phyloP scores from a whole-genome alignment of 2,113 vertebrate species.

The Trichomycterus rosablanca region DNA sequence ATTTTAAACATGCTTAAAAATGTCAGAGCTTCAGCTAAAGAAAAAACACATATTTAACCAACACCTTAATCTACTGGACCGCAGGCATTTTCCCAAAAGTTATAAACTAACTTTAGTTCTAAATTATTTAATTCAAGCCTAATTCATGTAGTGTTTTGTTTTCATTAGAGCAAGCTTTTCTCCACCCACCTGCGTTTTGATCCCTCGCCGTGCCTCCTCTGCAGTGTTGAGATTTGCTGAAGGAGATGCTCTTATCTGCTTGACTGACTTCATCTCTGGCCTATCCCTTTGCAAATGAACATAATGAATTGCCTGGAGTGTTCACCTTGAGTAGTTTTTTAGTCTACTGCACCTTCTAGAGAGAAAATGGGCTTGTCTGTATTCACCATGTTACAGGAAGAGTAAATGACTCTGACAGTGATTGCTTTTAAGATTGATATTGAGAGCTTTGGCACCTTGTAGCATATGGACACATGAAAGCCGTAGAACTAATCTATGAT shows the following conservation, averaged over 20 bases:
- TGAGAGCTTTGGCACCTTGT: neutral
- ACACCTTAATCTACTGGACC: too few relatives aligned
- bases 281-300: constrained; percentile 22
- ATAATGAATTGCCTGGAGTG: constrained; percentile 30
- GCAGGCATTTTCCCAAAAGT: too few relatives aligned
- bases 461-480: too few relatives aligned
- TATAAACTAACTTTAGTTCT: too few relatives aligned
- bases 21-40: too few relatives aligned
- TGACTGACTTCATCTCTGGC: constrained; percentile 4
- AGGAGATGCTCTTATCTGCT: constrained; percentile 15
- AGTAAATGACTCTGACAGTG: constrained; percentile 5
- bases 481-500: too few relatives aligned
- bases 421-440: constrained; percentile 7
- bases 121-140: too few relatives aligned
- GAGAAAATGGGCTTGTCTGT: constrained; percentile 20
- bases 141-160: too few relatives aligned
- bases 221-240: neutral
- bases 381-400: constrained; percentile 19
- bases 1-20: too few relatives aligned
- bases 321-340: constrained; percentile 22
- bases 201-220: neutral
- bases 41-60: too few relatives aligned
- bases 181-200: neutral
- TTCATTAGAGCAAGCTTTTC: too few relatives aligned
- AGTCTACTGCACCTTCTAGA: constrained; percentile 13